Percentiles rank a stretch among this genome's conserved stretches.
phyloP scores from a whole-genome alignment of 2,113 vertebrate species.

The Phaethon lepturus region DNA sequence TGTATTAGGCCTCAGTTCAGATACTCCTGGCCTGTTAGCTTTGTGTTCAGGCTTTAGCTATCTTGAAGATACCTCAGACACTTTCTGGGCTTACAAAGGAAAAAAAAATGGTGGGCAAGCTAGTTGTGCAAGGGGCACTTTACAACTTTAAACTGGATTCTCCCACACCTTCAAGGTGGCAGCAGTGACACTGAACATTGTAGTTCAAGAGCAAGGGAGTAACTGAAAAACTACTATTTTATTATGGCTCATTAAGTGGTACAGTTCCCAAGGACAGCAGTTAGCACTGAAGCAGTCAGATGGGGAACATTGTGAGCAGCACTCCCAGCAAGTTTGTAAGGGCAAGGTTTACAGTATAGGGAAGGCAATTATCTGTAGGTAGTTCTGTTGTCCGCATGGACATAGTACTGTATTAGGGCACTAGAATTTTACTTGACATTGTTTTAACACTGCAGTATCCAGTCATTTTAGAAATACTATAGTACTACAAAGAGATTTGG shows the following conservation, averaged over 20 bases:
- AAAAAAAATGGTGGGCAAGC: fast-evolving
- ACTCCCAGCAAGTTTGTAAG: neutral
- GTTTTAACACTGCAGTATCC: neutral
- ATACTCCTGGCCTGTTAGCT: neutral
- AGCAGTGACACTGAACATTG: fast-evolving
- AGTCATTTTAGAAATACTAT: no score
- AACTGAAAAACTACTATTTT: neutral
- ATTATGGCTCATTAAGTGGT: neutral
- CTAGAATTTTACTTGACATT: no score
- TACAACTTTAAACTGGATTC: no score
- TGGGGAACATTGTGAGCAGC: neutral
- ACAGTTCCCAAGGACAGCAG: no score
- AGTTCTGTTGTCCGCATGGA: neutral
- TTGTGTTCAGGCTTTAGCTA: no score
- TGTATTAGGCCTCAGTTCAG: neutral
- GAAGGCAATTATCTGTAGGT: fast-evolving
- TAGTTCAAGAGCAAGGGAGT: neutral
- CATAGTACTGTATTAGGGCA: neutral
- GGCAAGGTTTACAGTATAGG: no score
- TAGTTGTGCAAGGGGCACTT: neutral
- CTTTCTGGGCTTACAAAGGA: fast-evolving
- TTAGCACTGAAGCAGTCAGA: no score
- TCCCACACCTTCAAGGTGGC: neutral
- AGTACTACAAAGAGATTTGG: neutral
- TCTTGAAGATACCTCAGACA: no score